Conservation (phyloP, 1,140 invertebrate species). For the Cyrtorhinus lividipennis region DNA sequence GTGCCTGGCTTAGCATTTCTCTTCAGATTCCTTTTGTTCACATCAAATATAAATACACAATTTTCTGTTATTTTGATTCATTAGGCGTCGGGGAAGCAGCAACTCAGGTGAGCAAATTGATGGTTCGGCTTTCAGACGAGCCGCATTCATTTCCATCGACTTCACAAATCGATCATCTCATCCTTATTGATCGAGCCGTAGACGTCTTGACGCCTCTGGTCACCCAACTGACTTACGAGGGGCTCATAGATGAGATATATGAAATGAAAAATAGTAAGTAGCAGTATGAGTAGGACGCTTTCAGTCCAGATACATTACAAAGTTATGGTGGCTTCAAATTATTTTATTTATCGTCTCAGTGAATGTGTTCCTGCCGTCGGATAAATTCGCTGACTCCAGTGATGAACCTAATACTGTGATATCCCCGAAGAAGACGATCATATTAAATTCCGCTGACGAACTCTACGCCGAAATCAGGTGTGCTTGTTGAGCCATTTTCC, state of each 20-base stretch:
- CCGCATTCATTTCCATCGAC: conserved; percentile 39
- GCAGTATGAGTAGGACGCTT: too few relatives aligned
- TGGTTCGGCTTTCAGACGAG: conserved; percentile 62
- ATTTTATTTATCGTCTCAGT: conserved; percentile 35
- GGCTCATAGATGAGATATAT: conserved; percentile 85
- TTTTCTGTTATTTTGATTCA: too few relatives aligned
- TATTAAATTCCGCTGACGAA: conserved; percentile 80
- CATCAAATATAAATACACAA: too few relatives aligned
- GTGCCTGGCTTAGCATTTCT: too few relatives aligned
- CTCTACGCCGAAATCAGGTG: conserved; percentile 66
- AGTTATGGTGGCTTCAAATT: background rate
- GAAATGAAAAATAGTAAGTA: conserved; percentile 51
- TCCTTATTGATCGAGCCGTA: conserved; percentile 74
- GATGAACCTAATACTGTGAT: conserved; percentile 45
- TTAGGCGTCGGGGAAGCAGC: conserved; percentile 50
- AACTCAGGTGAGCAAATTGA: conserved; percentile 75
- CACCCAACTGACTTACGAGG: conserved; percentile 95
- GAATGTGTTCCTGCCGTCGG: conserved; percentile 66
- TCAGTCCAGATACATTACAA: too few relatives aligned
- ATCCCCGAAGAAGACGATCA: conserved; percentile 57
- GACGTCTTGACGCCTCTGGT: conserved; percentile 85
- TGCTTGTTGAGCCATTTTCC: conserved; percentile 1
- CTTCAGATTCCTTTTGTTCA: too few relatives aligned
- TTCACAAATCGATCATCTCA: conserved; percentile 69
- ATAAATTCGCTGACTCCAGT: conserved; percentile 58